Evolutionary conservation across 2,113 vertebrate genomes (phyloP).

Genomic region (Telmatochromis brichardi): DNA sequence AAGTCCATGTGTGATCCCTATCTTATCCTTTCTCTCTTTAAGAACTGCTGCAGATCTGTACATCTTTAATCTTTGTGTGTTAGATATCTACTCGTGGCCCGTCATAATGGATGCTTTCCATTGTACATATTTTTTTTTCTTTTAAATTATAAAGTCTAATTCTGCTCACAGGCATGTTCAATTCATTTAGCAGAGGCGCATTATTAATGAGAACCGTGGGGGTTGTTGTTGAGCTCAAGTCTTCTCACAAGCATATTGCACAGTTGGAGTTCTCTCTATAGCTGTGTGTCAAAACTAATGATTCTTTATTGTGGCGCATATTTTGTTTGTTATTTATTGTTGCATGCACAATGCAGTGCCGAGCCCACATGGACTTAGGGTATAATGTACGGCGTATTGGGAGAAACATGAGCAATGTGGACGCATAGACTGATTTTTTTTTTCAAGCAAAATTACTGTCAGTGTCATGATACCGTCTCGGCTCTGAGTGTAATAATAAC

Average conservation of each 20-base stretch:
- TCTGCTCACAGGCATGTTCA: slow-evolving; percentile 52
- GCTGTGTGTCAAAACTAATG: slow-evolving; percentile 4
- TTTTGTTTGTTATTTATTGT: not conserved
- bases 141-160: slow-evolving; percentile 60
- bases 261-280: not conserved
- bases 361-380: not conserved
- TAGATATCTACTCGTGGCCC: slow-evolving; percentile 41
- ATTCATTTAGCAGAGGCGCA: slow-evolving; percentile 48
- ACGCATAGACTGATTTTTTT: not conserved
- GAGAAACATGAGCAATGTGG: not conserved
- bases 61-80: slow-evolving; percentile 53
- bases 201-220: slow-evolving; percentile 53
- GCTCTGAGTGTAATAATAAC: not conserved
- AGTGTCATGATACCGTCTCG: not conserved
- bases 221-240: slow-evolving; percentile 26
- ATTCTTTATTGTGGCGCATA: slow-evolving; percentile 27
- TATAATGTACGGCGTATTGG: not conserved
- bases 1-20: not conserved
- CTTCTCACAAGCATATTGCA: slow-evolving; percentile 4
- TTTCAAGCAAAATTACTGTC: not conserved
- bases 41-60: slow-evolving; percentile 17
- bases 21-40: slow-evolving; percentile 3
- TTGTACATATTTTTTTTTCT: slow-evolving; percentile 30
- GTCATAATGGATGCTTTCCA: slow-evolving; percentile 39
- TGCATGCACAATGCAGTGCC: not conserved